These are phyloP conservation scores for Acrocephalus arundinaceus DNA, from an alignment of 2,113 vertebrate species.

Conservation along the genomic window DNA sequence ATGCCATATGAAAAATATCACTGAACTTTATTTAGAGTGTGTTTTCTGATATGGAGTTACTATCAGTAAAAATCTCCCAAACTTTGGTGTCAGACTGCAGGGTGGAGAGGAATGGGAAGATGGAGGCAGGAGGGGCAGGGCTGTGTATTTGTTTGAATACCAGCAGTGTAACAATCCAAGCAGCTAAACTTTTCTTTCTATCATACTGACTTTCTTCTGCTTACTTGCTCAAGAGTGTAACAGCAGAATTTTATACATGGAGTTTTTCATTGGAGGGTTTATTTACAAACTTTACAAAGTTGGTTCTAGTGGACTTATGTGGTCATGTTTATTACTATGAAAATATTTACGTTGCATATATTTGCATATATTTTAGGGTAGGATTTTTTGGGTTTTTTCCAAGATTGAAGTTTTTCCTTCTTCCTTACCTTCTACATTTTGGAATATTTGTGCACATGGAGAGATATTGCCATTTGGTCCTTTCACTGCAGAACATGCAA, in stretches of 20 bases:
- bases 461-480: not conserved
- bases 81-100: not conserved
- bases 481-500: not conserved
- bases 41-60: not conserved
- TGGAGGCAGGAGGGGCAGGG: not conserved
- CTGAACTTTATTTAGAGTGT: not conserved
- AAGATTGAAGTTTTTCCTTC: not conserved
- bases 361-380: not conserved
- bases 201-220: not conserved
- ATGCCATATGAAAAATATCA: not conserved
- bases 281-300: not conserved
- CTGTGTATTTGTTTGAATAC: not conserved
- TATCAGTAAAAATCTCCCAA: not conserved
- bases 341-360: not conserved
- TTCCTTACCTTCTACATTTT: not conserved
- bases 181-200: not conserved
- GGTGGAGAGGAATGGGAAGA: not conserved
- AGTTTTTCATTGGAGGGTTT: not conserved
- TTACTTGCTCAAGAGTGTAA: not conserved
- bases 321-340: not conserved
- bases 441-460: not conserved
- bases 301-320: not conserved
- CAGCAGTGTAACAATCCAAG: not conserved
- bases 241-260: not conserved
- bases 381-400: fast-evolving